phyloP scores from a whole-genome alignment of 2,797 vertebrate species.

The Aldrovandia affinis region DNA sequence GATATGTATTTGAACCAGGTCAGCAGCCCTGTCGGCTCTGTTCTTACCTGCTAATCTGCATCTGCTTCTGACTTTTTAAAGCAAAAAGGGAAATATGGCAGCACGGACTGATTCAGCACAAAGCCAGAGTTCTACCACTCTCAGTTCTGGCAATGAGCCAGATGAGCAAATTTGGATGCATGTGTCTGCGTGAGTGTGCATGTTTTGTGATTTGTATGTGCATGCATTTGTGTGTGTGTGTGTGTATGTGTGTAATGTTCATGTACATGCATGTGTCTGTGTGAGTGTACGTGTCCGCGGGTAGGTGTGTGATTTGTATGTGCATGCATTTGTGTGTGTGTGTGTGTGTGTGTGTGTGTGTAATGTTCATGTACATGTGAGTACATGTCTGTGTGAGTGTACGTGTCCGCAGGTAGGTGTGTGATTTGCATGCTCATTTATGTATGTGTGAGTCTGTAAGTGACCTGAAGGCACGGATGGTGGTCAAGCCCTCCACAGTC shows the following conservation, averaged over 20 bases:
- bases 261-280: background rate
- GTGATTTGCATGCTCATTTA: background rate
- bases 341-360: background rate
- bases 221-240: too few relatives aligned
- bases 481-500: constrained; percentile 94
- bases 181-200: background rate
- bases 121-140: too few relatives aligned
- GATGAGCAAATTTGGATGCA: background rate
- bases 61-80: too few relatives aligned
- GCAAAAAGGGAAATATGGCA: too few relatives aligned
- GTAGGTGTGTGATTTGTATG: background rate
- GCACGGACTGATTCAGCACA: too few relatives aligned
- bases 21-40: too few relatives aligned
- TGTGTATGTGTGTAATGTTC: too few relatives aligned
- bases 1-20: too few relatives aligned
- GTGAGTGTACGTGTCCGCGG: background rate
- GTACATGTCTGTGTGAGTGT: background rate
- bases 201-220: too few relatives aligned
- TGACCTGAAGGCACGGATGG: constrained; percentile 96
- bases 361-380: background rate
- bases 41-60: too few relatives aligned
- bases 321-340: background rate
- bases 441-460: background rate
- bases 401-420: too few relatives aligned
- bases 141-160: too few relatives aligned